Base-by-base conservation (phyloP, 2,797 vertebrate species). In the Cryptoprocta ferox region DNA sequence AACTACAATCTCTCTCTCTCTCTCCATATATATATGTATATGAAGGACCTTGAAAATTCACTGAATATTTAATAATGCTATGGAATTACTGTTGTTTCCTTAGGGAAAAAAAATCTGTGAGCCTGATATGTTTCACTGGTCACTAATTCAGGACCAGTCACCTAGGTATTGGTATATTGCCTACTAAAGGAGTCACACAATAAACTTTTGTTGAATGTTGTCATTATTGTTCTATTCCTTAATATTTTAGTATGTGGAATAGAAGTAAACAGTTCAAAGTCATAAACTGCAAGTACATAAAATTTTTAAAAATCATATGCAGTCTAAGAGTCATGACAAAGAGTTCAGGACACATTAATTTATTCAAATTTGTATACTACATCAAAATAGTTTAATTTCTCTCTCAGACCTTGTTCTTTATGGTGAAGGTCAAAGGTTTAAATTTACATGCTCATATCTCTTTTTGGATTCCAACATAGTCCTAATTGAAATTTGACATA, bases 401-500 rank as follows among this genome's bases (percentile, higher is more conserved):
- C 37, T 97, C 84, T 95, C 76, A 96, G 92, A 91, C 92, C 75
- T 97, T 98, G 97, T 88, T 61, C 94, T 98, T 97, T 96, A 96
- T 94, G 96, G 90, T 98, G 98, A 99, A 99, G 98, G 99, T 99
- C 98, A 99, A 99, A 98, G 98, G 98, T 98, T 98, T 98, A 83
- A 97, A 99, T 99, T 98, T 98, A 98, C 98, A 98, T 86, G 95
- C 98, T 98, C 39, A 19, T 98, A 97, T 96, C 96, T 98, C 98
- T 98, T 98, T 98, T 98, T 98, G 94, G 93, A 98, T 99, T 98
- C 96, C 96, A 98, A 89, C 96, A 68, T 96, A 98, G 66, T 94
- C 97, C 98, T 98, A 99, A 98, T 98, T 99, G 98, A 99, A 99
- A 99, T 98, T 98, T 99, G 99, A 99, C 98, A 98, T 98, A 98